phyloP scores from a whole-genome alignment of 2,888 invertebrate species.

The Germaria angustata region DNA sequence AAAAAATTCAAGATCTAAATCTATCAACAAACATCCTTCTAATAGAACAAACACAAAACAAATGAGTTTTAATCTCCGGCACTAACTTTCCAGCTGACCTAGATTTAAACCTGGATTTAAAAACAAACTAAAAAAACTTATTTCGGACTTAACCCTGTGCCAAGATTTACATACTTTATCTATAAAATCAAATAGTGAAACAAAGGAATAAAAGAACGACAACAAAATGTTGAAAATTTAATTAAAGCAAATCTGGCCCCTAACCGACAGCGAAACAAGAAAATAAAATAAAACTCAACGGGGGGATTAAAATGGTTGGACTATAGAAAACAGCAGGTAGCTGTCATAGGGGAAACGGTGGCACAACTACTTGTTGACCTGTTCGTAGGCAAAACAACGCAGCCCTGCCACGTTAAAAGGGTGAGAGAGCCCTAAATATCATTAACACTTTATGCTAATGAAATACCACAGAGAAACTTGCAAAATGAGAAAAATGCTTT shows the following conservation, averaged over 20 bases:
- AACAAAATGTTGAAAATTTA: neutral
- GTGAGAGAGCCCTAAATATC: constrained; percentile 28
- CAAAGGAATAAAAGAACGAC: neutral
- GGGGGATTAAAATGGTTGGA: constrained; percentile 31
- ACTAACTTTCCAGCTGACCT: constrained; percentile 32
- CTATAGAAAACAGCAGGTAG: constrained; percentile 41
- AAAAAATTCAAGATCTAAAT: constrained; percentile 39
- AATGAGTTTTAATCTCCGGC: constrained; percentile 63
- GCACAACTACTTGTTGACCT: constrained; percentile 18
- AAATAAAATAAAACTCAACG: constrained; percentile 10
- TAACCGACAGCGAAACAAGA: constrained; percentile 8
- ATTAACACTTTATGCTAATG: constrained; percentile 56
- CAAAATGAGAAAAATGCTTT: neutral
- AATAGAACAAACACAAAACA: constrained; percentile 40
- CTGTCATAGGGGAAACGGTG: constrained; percentile 24
- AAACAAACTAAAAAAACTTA: neutral
- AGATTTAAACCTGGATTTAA: constrained; percentile 1
- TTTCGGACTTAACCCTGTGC: constrained; percentile 14
- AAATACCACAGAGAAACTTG: neutral
- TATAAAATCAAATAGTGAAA: constrained; percentile 19
- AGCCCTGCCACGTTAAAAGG: neutral
- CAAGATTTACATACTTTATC: constrained; percentile 25
- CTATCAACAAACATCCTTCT: constrained; percentile 61
- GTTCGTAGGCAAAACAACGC: neutral
- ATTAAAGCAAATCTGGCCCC: constrained; percentile 40